Base-by-base conservation (phyloP, 2,797 vertebrate species). In the Gobio occitaniae region DNA sequence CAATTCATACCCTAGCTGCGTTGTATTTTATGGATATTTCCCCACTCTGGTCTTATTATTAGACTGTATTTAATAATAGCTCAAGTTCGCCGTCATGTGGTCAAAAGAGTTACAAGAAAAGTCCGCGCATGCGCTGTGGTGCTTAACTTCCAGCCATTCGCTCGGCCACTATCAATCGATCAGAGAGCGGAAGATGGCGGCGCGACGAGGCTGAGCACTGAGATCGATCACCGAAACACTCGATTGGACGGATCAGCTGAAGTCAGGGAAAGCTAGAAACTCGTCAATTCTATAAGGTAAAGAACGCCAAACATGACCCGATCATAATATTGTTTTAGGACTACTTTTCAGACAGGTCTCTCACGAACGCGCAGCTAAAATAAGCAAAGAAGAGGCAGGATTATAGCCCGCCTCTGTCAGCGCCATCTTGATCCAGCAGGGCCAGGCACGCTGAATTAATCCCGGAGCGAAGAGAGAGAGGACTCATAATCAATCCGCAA, bases 161-260 rank as follows among this genome's bases (percentile, higher is more conserved):
- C 87, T 89, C 86, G 94, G 95, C 92, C 94, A 93, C 88, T 95
- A 95, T 95, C 95, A 96, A 96, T 96, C 96, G 96, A 96, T 96
- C 95, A 94, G 94, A 93, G 96, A 96, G 94, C 90, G 86, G 91
- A 95, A 96, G 96, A 96, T 96, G 95, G 94, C 93, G 95, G 86
- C 78, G 91, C 89, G 90, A 83, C 87, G 88, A 92, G 88, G 78
- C 12, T 92, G 87, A 90, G 85, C 87, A 48, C 74, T 66, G 90
- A 84, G 93, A 96, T 95, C 95, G 95, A 96, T 95, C 94, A 89
- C 95, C 93, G 95, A 96, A 95, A 92, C 93, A 94, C 94, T 96
- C 95, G 95, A 96, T 96, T 91, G 94, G 86, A 89, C 90, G 84
- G 78, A 89, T 90, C 90, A 87, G 78, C 77, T 38, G 15, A 82